These are phyloP conservation scores for Nymphalis polychloros DNA, from an alignment of 2,888 invertebrate genomes.

Conservation along the genomic window DNA sequence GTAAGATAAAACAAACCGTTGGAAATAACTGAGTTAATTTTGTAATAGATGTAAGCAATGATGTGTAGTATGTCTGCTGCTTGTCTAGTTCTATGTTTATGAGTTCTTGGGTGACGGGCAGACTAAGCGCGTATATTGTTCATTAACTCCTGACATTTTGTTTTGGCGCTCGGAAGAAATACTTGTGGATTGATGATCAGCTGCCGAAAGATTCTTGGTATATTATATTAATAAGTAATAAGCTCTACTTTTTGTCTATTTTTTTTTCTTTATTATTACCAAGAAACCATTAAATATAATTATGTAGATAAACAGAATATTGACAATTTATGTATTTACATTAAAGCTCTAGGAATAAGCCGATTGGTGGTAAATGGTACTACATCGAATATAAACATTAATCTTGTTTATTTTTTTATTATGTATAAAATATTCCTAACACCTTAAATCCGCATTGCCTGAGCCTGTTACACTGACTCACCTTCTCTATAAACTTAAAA, in stretches of 20 bases:
- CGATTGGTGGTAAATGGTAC: no score
- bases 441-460: no score
- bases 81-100: constrained; percentile 25
- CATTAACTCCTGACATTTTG: constrained; percentile 43
- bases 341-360: no score
- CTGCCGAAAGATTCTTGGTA: constrained; percentile 23
- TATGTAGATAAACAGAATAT: no score
- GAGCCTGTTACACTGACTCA: no score
- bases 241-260: not conserved
- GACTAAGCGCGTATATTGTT: constrained; percentile 37
- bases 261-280: not conserved
- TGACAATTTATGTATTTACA: no score
- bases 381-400: no score
- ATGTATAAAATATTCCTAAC: no score
- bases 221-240: constrained; percentile 1
- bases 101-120: constrained; percentile 27
- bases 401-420: no score
- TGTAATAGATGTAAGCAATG: constrained; percentile 5
- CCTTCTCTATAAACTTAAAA: no score
- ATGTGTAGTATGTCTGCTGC: constrained; percentile 16
- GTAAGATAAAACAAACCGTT: no score
- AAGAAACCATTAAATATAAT: not conserved
- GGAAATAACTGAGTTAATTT: not conserved
- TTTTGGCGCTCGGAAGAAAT: constrained; percentile 41
- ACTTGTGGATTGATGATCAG: constrained; percentile 38